Base-by-base conservation (phyloP, 2,888 invertebrate genomes). In the Macrosoma leucophasiata region DNA sequence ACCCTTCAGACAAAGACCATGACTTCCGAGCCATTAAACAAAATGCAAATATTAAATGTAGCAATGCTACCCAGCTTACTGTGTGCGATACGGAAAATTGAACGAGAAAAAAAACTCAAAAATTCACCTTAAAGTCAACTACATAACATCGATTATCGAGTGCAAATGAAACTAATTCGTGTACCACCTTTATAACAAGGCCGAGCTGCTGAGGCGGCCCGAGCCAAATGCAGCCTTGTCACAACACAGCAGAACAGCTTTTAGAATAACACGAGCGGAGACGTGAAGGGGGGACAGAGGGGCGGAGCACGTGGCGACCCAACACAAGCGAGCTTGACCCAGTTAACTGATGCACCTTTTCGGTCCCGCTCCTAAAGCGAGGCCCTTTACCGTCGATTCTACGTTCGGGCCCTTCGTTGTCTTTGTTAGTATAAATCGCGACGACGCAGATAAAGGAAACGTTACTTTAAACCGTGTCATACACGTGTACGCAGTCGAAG, bases 331-430 rank as follows among this genome's bases (percentile, higher is more conserved):
- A 78, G 78, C 75, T 81, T 81, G 81, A 81, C 81, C 81, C 54
- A 81, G 72, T 73, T 81, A 60, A 58, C 64, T 64, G 76, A 75
- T 77, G 79, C 79, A 81, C 70, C 79, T 76, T 76, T 78, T 75
- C 62, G 71, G 69, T 66, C 68, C 68, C 65, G 62, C 69, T 74
- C 62, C 61, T 60, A 67, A 67, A 67, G 70, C 67, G 60, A 68
- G 67, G 59, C 70, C 68, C 71, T 71, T 62, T 58, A 58, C 51
- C 57, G 53, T 48, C 55, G 42, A 41, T 47, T 48, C 57, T 51
- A 38, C 55, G 52, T 57, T 56, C 37, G 38, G 48, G 51, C 43
- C 46, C 42, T 45, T 41, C 36, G 39, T 41, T 47, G 46, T 46
- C 36, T 41, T 36, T 30, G 30, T 30, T n/a, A n/a, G n/a, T n/a